Percentiles rank a stretch among this genome's conserved stretches.
Evolutionary conservation across 2,888 invertebrate species (phyloP).

Genomic region (Lasioglossum vierecki): DNA sequence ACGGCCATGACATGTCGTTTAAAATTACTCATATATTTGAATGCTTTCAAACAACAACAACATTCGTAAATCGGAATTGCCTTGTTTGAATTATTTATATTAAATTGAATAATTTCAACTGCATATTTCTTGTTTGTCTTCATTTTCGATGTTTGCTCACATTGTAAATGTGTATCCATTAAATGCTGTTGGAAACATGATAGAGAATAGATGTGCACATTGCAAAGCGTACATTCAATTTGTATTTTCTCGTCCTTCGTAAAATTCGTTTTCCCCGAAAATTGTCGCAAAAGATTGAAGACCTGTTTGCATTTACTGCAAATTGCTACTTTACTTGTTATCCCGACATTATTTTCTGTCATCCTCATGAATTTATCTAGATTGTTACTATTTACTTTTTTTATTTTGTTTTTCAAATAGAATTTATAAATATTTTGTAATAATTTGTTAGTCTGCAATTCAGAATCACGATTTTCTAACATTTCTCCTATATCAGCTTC

Average conservation of each 20-base stretch:
- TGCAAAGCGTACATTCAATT: conserved; percentile 47
- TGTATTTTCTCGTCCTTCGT: conserved; percentile 12
- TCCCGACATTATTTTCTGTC: not conserved
- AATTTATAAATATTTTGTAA: conserved; percentile 31
- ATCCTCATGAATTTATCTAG: not conserved
- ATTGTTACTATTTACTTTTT: not conserved
- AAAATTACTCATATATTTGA: not conserved
- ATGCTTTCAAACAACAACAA: conserved; percentile 37
- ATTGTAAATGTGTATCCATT: conserved; percentile 42
- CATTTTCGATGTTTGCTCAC: not conserved
- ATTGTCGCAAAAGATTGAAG: conserved; percentile 37
- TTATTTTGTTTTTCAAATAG: conserved; percentile 7
- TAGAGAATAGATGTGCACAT: conserved; percentile 31
- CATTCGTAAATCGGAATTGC: conserved; percentile 21
- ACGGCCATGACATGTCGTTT: not conserved
- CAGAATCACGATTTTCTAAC: not conserved
- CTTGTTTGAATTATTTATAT: not conserved
- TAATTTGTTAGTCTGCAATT: not conserved
- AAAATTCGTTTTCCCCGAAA: conserved; percentile 31
- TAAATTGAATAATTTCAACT: conserved; percentile 23
- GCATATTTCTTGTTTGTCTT: not conserved
- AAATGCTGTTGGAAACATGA: conserved; percentile 42
- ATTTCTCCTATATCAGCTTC: not conserved
- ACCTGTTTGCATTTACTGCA: conserved; percentile 40
- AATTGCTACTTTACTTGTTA: conserved; percentile 23